Conservation (phyloP, 2,113 vertebrate species). For the Halichoerus grypus region DNA sequence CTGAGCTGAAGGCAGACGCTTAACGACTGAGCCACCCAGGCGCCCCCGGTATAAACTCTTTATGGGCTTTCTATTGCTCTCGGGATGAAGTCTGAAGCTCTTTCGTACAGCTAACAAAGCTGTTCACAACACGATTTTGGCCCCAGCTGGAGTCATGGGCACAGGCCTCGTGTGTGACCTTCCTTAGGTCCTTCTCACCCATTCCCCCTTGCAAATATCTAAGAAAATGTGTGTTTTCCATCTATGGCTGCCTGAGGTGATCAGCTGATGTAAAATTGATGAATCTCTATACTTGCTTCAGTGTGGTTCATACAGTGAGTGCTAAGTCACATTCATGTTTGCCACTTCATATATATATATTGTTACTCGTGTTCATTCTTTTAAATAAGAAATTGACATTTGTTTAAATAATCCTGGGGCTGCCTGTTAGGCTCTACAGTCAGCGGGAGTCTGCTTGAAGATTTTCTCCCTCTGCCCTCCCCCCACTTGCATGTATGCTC, state of each 20-base stretch:
- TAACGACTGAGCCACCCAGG: no score
- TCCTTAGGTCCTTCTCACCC: background rate
- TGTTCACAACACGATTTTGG: background rate
- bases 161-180: background rate
- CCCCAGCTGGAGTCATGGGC: background rate
- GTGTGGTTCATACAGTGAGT: background rate
- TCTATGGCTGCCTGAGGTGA: background rate
- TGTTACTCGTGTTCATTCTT: background rate
- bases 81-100: background rate
- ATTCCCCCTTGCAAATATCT: background rate
- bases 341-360: background rate
- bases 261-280: background rate
- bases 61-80: background rate
- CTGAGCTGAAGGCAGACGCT: no score
- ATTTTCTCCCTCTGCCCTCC: background rate
- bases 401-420: background rate
- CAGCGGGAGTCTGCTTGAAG: background rate
- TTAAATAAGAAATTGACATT: background rate
- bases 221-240: background rate
- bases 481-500: background rate
- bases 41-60: background rate
- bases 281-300: background rate
- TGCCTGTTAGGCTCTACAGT: background rate
- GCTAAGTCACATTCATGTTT: background rate
- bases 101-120: background rate